Base-by-base conservation (phyloP, 2,113 vertebrate genomes). In the Apodemus speciosus region DNA sequence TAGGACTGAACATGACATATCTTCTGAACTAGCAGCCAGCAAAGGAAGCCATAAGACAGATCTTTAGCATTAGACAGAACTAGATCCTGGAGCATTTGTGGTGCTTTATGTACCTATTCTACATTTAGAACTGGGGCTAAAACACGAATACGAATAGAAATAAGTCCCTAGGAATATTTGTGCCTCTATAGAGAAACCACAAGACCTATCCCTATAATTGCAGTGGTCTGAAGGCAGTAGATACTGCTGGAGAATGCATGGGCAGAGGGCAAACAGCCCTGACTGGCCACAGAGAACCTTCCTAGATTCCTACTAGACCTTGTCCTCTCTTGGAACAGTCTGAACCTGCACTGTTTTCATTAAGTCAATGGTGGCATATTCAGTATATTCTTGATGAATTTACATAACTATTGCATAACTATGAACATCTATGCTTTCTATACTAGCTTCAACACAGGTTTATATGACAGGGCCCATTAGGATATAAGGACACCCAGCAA, bases 301-400 rank as follows among this genome's bases (percentile, higher is more conserved):
- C 93, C 43, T 89, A 95, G 69, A 79, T 94, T 95, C 92, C 95
- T 89, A 0, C 96, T 92, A 73, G 92, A 89, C 88, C 97, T 96
- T 95, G 92, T 97, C 46, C 96, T 98, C 95, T 97, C 96, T 98
- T 98, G 88, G 89, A 94, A 95, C 62, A 81, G 25, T 46, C 10
- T 69, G 20, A 69, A 51, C 60, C 95, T 90, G 5, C 49, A 66
- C 91, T 86, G 35, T 91, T 97, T 88, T 96, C 87, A 97, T 84
- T 56, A 15, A 92, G 93, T 95, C 88, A 93, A 56, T 64, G 90
- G 93, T 97, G 90, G n/a, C 80, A 69, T 97, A 72, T 85, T 97
- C 93, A 95, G 35, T 0, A 83, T 97, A 92, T 92, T 90, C 46
- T 58, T 58, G 84, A 53, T 75, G 43, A 95, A 87, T 95, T 75